Evolutionary conservation across 2,888 invertebrate genomes (phyloP), one percentile per base, ranked within the genome.

Genomic region (Acrocyrtus sp.): DNA sequence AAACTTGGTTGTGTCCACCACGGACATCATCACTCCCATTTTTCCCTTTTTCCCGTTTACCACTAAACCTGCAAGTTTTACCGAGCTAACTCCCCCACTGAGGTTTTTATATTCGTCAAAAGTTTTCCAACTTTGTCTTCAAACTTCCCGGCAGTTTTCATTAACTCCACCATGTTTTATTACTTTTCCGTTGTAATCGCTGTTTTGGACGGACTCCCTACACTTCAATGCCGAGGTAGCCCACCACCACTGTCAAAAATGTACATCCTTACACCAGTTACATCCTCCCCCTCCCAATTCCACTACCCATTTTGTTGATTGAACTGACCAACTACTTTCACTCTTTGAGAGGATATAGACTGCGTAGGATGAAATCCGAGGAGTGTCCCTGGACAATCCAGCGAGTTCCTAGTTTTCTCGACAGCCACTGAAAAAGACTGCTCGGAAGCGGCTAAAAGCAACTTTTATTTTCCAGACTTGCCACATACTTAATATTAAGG

Each of bases 41-140:
- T n/a, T n/a, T n/a, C n/a, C n/a, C n/a, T n/a, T n/a, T n/a, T n/a
- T n/a, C n/a, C n/a, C n/a, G n/a, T n/a, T n/a, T n/a, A n/a, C n/a
- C n/a, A n/a, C n/a, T n/a, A n/a, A n/a, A n/a, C n/a, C n/a, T n/a
- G n/a, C n/a, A n/a, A n/a, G n/a, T n/a, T 29, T 21, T 62, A 62
- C 12, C 47, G 62, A 6, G 48, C 62, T 8, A 62, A 62, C 45
- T 62, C 62, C 21, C 62, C 69, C 10, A 56, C 48, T 62, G 69
- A 69, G 69, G 69, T 69, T 62, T 48, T n/a, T n/a, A n/a, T 62
- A 61, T 69, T 69, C 56, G 27, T 26, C 15, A 69, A 62, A 69
- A 69, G 69, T 69, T 69, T 62, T 50, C n/a, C 22, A 62, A 56
- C 69, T 69, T 69, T 69, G 62, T 69, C 69, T 48, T 41, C 56